phyloP scores from a whole-genome alignment of 2,888 invertebrate species.

The Siphonodentalium dalli region DNA sequence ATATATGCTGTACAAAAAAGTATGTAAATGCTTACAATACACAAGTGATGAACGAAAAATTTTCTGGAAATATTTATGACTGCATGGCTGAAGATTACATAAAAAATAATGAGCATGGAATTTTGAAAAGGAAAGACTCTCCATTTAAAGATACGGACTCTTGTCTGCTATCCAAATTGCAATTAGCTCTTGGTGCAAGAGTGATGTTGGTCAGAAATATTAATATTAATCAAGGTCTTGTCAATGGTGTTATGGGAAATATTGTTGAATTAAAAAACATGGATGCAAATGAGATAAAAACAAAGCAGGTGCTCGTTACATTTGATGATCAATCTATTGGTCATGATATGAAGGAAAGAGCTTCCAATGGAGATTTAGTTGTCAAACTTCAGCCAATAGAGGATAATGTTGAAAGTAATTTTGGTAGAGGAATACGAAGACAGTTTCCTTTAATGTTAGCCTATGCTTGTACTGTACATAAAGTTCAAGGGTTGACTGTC shows the following conservation, averaged over 20 bases:
- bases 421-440: not conserved
- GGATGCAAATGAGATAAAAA: not conserved
- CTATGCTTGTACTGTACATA: too few species aligned
- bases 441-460: conserved; percentile 11
- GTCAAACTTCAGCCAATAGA: not conserved
- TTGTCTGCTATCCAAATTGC: not conserved
- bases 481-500: not conserved
- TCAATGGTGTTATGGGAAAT: conserved; percentile 11
- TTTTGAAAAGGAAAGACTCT: not conserved
- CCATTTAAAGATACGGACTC: not conserved
- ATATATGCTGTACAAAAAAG: conserved; percentile 4
- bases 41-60: not conserved
- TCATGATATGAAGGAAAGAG: not conserved
- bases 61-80: not conserved
- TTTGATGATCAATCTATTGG: conserved; percentile 7
- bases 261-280: not conserved
- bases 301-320: not conserved
- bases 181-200: conserved; percentile 4
- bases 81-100: conserved; percentile 5
- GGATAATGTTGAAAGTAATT: not conserved
- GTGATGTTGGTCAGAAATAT: conserved; percentile 11
- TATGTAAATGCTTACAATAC: conserved; percentile 7
- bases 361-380: not conserved
- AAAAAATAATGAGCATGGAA: not conserved
- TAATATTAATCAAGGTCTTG: conserved; percentile 9